Conservation (phyloP, 2,113 vertebrate species). For the Onychostoma macrolepis region DNA sequence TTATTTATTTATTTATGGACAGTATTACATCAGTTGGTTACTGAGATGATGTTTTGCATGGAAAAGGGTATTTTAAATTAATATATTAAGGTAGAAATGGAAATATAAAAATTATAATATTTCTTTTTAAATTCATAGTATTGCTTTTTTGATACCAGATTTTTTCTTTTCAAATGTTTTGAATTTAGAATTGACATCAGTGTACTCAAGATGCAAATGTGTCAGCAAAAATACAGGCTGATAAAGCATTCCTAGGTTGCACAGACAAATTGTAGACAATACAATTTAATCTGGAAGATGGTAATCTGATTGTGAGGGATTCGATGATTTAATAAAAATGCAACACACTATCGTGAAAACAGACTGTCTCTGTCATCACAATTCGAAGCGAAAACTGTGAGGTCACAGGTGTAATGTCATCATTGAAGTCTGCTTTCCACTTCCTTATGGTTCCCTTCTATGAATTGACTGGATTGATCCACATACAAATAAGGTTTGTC, state of each 20-base stretch:
- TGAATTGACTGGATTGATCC: conserved; percentile 89
- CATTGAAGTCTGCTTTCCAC: conserved; percentile 58
- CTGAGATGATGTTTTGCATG: background rate
- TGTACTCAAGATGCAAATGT: conserved; percentile 48
- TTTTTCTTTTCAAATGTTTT: conserved; percentile 12
- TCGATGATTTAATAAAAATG: conserved; percentile 77
- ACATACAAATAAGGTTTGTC: conserved; percentile 82
- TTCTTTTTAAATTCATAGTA: background rate
- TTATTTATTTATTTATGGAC: conserved; percentile 41
- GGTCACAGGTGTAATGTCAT: conserved; percentile 75
- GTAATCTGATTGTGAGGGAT: conserved; percentile 74
- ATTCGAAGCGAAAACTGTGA: conserved; percentile 54
- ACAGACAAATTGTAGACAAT: conserved; percentile 63
- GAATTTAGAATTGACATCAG: conserved; percentile 31
- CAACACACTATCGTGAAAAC: conserved; percentile 72
- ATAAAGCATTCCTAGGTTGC: conserved; percentile 61
- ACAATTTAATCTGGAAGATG: conserved; percentile 63
- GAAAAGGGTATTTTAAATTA: conserved; percentile 4
- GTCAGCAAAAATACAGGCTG: conserved; percentile 46
- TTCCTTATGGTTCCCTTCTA: conserved; percentile 69
- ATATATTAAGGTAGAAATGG: conserved; percentile 1
- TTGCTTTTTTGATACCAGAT: background rate
- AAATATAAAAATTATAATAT: background rate
- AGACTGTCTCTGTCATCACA: conserved; percentile 70
- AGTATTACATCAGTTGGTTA: conserved; percentile 16